Evolutionary conservation across 2,888 invertebrate species (phyloP).

Genomic region (Sepiola atlantica): DNA sequence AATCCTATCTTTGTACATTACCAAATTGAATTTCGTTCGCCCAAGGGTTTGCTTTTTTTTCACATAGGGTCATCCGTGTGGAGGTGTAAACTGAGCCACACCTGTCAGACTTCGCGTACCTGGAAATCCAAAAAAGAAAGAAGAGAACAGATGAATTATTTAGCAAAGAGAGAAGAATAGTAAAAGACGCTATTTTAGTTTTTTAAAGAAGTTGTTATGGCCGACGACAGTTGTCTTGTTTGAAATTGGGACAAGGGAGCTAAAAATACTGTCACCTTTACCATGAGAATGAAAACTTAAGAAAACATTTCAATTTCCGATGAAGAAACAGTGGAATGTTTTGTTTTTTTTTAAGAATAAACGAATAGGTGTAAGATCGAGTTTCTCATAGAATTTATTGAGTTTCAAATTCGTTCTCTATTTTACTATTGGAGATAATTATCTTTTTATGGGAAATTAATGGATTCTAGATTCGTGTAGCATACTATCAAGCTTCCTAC

Average conservation of each 20-base stretch:
- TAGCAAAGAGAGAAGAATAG: background rate
- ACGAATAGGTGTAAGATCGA: too few species aligned
- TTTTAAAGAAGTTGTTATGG: background rate
- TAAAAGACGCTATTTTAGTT: background rate
- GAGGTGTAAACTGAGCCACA: background rate
- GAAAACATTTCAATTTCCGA: background rate
- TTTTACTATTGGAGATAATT: too few species aligned
- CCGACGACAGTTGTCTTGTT: background rate
- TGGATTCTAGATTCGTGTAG: too few species aligned
- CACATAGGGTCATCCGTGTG: background rate
- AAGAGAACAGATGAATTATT: background rate
- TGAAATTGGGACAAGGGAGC: background rate
- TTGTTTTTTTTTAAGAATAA: too few species aligned
- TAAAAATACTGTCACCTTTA: background rate
- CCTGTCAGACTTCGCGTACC: background rate
- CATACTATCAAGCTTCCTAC: too few species aligned
- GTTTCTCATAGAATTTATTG: too few species aligned
- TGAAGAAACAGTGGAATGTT: background rate
- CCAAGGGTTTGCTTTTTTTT: background rate
- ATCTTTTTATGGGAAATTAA: too few species aligned
- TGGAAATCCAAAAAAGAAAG: background rate
- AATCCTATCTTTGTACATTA: background rate
- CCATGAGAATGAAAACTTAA: background rate
- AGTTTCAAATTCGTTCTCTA: too few species aligned
- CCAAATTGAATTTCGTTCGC: background rate